Evolutionary conservation across 37 sponge, comb jelly and placozoan genomes (phyloP).

Genomic region (Aplysina aerophoba): DNA sequence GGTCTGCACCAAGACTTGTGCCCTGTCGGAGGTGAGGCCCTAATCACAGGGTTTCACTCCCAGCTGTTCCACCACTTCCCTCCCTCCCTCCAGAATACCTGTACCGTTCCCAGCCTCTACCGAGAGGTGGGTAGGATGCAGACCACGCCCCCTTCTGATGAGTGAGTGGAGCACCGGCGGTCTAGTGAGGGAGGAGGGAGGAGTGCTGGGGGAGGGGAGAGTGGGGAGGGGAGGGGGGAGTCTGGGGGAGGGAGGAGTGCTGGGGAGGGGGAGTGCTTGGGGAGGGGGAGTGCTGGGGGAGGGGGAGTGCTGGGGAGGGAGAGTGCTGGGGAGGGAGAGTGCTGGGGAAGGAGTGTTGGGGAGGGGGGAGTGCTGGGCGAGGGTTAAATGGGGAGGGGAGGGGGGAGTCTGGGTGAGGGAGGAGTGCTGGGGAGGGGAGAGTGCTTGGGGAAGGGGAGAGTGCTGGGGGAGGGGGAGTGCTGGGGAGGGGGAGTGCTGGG

Average conservation of each 20-base stretch:
- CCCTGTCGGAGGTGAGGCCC: not conserved
- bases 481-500: not conserved
- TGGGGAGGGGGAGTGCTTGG: conserved; percentile 36
- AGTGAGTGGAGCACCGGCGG: no score
- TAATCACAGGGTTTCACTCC: not conserved
- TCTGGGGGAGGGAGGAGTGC: not conserved
- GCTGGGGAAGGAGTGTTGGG: not conserved
- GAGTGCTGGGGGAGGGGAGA: not conserved
- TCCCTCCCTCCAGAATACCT: conserved; percentile 7
- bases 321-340: not conserved
- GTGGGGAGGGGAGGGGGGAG: conserved; percentile 12
- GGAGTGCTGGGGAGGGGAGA: not conserved
- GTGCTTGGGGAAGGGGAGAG: not conserved
- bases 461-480: not conserved
- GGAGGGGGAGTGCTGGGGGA: no score
- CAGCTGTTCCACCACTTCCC: not conserved
- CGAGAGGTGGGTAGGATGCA: conserved; percentile 21
- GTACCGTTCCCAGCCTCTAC: not conserved
- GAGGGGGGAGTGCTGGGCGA: not conserved
- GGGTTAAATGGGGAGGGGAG: not conserved
- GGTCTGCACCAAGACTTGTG: not conserved
- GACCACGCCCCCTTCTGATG: not conserved
- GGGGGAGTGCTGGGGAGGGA: not conserved
- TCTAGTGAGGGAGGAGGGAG: not conserved
- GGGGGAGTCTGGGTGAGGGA: not conserved